Conservation (phyloP, 2,888 invertebrate species). For the Eurytoma adleriae region DNA sequence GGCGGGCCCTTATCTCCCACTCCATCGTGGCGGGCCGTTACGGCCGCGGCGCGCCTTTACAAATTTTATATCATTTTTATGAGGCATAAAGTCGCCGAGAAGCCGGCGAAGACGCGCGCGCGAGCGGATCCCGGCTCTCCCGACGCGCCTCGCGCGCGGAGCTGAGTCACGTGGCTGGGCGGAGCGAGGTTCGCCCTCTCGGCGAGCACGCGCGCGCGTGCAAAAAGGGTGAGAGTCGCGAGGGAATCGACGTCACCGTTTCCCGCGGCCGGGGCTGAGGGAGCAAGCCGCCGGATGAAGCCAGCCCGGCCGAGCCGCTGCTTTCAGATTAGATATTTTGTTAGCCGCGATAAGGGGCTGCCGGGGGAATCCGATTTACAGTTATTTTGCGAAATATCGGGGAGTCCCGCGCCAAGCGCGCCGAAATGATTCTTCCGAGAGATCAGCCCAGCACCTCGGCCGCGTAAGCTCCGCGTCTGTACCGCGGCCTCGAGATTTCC, state of each 20-base stretch:
- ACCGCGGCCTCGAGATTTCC: background rate
- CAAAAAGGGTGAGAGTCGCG: slow-evolving; percentile 45
- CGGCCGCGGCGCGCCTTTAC: slow-evolving; percentile 71
- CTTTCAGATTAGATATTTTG: slow-evolving; percentile 54
- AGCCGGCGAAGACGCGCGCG: slow-evolving; percentile 64
- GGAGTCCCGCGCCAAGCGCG: background rate
- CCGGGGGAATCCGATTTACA: slow-evolving; percentile 39
- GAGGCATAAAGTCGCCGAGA: slow-evolving; percentile 75
- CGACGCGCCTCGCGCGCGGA: too few species aligned
- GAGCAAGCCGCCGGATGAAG: slow-evolving; percentile 16
- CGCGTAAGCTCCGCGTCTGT: slow-evolving; percentile 19
- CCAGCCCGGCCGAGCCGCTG: background rate
- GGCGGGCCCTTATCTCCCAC: slow-evolving; percentile 63
- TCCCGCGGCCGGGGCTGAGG: background rate
- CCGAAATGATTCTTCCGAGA: slow-evolving; percentile 44
- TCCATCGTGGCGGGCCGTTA: slow-evolving; percentile 70
- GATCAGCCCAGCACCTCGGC: slow-evolving; percentile 13
- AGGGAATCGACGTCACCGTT: slow-evolving; percentile 30
- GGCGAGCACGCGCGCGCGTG: slow-evolving; percentile 14
- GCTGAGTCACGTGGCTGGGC: slow-evolving; percentile 70
- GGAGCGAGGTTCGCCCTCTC: slow-evolving; percentile 68
- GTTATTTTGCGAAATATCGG: slow-evolving; percentile 44
- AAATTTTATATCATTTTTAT: slow-evolving; percentile 76
- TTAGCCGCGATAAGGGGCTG: slow-evolving; percentile 48
- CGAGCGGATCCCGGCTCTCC: too few species aligned